Evolutionary conservation across 2,888 invertebrate species (phyloP), one percentile per base, ranked within the genome.

Genomic region (Syrphus vitripennis): DNA sequence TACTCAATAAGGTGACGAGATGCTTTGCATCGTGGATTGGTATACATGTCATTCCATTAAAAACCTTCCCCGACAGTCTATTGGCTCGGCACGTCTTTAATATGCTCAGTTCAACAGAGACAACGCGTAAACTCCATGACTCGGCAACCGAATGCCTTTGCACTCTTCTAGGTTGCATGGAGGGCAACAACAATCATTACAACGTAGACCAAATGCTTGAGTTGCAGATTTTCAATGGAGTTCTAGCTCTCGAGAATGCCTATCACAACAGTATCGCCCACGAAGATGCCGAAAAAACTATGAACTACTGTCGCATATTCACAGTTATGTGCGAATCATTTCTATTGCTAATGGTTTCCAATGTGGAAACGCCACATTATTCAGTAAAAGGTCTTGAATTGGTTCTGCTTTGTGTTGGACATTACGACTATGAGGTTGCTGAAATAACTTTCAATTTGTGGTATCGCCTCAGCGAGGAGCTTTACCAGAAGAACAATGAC

Each of bases 361-460:
- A 94, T 12, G 93, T 93, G 50, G 94, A 94, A 88, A 92, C 93
- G 80, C 94, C 94, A 21, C 96, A 97, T 92, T 97, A 96, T 93
- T 95, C 96, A 0, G 93, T 98, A 87, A 95, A 96, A 91, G 95
- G 97, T 3, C 93, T 99, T 83, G 98, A 99, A 91, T 93, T 98
- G 88, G 96, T 98, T 10, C 93, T 99, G 59, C 95, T 96, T 42
- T 98, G 99, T 93, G 97, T 98, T 10, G 98, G 98, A 0, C 98
- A 99, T 93, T 98, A 98, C 92, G 98, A 99, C 92, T 99, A 98
- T 93, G 98, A 99, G 94, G 98, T 98, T 89, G 95, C 95, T 37
- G 95, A 95, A 91, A 97, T 99, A 88, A 98, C 99, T 1, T 99
- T 99, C 91, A 97, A 98, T 92, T 94, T 99, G 80, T 99, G 99